Conservation (phyloP, 2,888 invertebrate species). For the Hemistola chrysoprasaria region DNA sequence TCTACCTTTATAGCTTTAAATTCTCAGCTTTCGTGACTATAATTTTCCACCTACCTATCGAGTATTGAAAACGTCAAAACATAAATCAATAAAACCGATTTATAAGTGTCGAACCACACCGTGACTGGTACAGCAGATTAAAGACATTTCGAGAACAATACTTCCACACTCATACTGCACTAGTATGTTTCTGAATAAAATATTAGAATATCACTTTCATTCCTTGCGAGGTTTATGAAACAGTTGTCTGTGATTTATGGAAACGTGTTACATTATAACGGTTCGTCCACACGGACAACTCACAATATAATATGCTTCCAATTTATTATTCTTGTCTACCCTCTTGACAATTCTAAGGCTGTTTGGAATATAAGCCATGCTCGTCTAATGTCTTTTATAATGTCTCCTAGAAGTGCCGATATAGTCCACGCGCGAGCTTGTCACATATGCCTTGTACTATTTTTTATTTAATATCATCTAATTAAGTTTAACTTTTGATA, state of each 20-base stretch:
- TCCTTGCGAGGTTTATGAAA: conserved; percentile 22
- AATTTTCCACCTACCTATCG: conserved; percentile 2
- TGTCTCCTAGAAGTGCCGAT: no score
- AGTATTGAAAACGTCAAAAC: not conserved
- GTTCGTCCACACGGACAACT: not conserved
- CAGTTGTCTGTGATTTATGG: conserved; percentile 54
- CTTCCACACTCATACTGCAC: conserved; percentile 9
- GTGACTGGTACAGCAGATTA: conserved; percentile 45
- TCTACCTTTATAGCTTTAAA: no score
- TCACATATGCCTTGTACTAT: no score
- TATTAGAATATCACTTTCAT: conserved; percentile 42
- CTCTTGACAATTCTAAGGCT: not conserved
- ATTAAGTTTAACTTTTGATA: no score
- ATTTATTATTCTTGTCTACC: not conserved
- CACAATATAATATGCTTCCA: not conserved
- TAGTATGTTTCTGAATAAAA: conserved; percentile 55
- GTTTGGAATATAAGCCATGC: no score
- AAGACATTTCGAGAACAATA: conserved; percentile 39
- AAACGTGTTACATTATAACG: conserved; percentile 39
- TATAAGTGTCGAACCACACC: conserved; percentile 26
- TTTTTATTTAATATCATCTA: no score
- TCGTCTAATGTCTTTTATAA: conserved; percentile 13
- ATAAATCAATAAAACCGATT: conserved; percentile 32
- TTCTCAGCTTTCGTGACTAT: no score
- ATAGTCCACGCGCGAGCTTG: no score